These are phyloP conservation scores for Canis aureus DNA, from an alignment of 2,113 vertebrate species.

Conservation along the genomic window DNA sequence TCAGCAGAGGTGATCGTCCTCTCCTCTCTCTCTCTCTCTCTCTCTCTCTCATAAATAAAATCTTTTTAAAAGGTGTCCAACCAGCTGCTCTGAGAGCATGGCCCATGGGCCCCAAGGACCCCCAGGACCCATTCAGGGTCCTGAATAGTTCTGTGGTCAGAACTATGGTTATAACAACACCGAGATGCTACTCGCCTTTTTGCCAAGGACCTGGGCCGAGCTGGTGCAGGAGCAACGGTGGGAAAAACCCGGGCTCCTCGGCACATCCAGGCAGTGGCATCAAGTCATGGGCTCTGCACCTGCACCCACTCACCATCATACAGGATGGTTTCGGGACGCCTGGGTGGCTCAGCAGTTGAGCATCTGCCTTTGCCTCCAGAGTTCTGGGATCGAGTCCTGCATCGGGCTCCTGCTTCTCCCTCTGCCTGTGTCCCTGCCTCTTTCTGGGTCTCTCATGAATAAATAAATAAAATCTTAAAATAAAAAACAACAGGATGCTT, in stretches of 20 bases:
- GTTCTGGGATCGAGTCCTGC: too few relatives aligned
- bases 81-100: not conserved
- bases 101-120: rapidly evolving
- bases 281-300: rapidly evolving
- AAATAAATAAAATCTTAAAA: too few relatives aligned
- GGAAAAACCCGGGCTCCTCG: rapidly evolving
- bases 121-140: not conserved
- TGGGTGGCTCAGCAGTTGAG: too few relatives aligned
- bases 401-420: too few relatives aligned
- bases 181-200: rapidly evolving
- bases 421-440: too few relatives aligned
- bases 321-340: not conserved
- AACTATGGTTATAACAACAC: not conserved
- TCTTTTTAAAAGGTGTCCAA: not conserved
- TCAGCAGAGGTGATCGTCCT: not conserved
- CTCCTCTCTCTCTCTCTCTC: not conserved
- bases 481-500: too few relatives aligned
- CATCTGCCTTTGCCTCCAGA: too few relatives aligned
- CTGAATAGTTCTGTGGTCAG: not conserved
- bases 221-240: rapidly evolving
- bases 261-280: rapidly evolving
- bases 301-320: not conserved
- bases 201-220: not conserved
- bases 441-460: too few relatives aligned
- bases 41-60: not conserved